These are phyloP conservation scores for Salvelinus sp. DNA, from an alignment of 2,113 vertebrate species.

Conservation along the genomic window DNA sequence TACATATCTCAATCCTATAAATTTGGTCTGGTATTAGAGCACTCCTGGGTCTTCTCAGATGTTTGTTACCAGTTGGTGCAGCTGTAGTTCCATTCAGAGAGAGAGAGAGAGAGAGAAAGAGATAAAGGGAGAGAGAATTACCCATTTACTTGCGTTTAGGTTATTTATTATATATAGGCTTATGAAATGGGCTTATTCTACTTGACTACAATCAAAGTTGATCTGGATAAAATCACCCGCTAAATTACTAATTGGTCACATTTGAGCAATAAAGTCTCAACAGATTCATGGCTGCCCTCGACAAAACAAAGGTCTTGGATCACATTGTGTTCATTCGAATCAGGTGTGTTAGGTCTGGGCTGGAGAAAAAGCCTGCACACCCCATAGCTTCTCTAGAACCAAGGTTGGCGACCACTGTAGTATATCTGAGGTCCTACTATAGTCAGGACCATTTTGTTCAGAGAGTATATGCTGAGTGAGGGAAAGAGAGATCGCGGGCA, in stretches of 20 bases:
- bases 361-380: background rate
- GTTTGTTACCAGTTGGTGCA: constrained; percentile 66
- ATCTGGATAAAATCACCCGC: constrained; percentile 31
- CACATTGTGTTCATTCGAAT: constrained; percentile 28
- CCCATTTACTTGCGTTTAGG: background rate
- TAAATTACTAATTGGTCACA: constrained; percentile 1
- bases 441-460: constrained; percentile 7
- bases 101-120: constrained; percentile 13
- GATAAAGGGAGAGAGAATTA: background rate
- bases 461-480: constrained; percentile 35
- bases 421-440: background rate
- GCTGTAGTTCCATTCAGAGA: constrained; percentile 60
- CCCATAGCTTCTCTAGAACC: background rate
- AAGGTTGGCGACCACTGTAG: too few species aligned
- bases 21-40: background rate
- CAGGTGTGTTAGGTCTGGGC: constrained; percentile 4
- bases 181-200: constrained; percentile 30
- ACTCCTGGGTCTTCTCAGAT: background rate
- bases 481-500: constrained; percentile 50
- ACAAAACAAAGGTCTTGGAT: constrained; percentile 33
- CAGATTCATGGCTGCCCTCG: constrained; percentile 26
- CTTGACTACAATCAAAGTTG: constrained; percentile 45
- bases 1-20: background rate
- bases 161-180: background rate
- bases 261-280: background rate